Conservation (phyloP, 2,113 vertebrate species). For the Ictalurus punctatus region DNA sequence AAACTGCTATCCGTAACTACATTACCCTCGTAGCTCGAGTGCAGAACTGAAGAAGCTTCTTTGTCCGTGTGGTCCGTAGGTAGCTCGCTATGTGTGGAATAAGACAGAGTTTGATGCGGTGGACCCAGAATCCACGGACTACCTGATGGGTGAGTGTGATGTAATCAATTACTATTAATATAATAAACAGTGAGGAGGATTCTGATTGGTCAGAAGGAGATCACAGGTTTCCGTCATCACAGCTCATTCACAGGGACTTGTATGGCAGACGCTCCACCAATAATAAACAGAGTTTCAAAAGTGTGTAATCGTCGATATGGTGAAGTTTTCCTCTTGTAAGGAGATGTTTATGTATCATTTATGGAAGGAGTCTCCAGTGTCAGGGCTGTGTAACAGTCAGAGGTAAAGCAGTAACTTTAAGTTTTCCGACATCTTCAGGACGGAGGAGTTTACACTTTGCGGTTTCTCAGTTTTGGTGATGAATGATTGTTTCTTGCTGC, state of each 20-base stretch:
- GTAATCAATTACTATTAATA: not conserved
- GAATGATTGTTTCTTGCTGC: not conserved
- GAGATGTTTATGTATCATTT: not conserved
- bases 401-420: not conserved
- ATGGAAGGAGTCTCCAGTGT: not conserved
- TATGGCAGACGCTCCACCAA: not conserved
- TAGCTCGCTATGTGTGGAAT: conserved; percentile 75
- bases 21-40: not conserved
- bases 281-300: not conserved
- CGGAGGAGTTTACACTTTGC: not conserved
- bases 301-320: not conserved
- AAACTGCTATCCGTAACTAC: not conserved
- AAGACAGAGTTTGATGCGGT: conserved; percentile 68
- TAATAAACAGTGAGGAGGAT: not conserved
- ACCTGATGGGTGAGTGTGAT: conserved; percentile 72
- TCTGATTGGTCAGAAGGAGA: not conserved
- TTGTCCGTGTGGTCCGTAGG: conserved; percentile 53
- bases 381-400: not conserved
- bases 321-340: not conserved
- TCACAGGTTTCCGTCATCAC: not conserved
- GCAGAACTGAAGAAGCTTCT: not conserved
- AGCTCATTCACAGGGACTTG: not conserved
- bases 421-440: not conserved
- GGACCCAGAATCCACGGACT: conserved; percentile 71
- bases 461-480: not conserved